These are phyloP conservation scores for Podarcis raffonei DNA, from an alignment of 2,113 vertebrate genomes.

Conservation along the genomic window DNA sequence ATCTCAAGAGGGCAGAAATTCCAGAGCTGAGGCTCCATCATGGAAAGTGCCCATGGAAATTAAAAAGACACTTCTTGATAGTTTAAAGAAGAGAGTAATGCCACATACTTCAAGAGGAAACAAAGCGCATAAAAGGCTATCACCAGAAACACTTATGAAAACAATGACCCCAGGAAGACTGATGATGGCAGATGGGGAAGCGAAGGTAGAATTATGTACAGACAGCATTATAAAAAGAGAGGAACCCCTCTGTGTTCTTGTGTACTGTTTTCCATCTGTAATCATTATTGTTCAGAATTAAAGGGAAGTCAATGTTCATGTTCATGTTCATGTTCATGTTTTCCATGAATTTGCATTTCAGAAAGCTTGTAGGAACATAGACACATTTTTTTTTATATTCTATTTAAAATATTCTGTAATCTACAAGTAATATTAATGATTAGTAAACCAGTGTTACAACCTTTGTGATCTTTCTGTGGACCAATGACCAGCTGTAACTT, in stretches of 20 bases:
- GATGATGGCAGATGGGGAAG: background rate
- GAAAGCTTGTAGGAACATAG: background rate
- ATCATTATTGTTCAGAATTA: background rate
- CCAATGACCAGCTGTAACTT: background rate
- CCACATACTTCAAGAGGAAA: background rate
- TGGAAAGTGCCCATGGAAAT: too few species aligned
- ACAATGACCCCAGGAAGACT: background rate
- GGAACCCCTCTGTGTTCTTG: background rate
- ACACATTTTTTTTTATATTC: background rate
- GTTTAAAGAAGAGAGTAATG: background rate
- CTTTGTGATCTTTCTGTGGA: background rate
- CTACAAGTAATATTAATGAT: background rate
- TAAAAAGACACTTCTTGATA: too few species aligned
- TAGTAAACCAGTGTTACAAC: slow-evolving; percentile 1
- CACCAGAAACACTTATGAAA: background rate
- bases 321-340: background rate
- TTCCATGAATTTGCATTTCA: background rate
- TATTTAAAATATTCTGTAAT: background rate
- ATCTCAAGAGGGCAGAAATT: too few species aligned
- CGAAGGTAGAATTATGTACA: background rate
- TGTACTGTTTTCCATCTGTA: background rate
- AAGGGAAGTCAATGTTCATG: background rate
- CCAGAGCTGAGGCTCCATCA: too few species aligned
- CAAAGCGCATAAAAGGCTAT: background rate
- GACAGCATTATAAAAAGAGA: background rate